Percentiles rank a stretch among this genome's conserved stretches.
Conservation (phyloP, 1,140 invertebrate species). For the Diachasma alloeum region DNA sequence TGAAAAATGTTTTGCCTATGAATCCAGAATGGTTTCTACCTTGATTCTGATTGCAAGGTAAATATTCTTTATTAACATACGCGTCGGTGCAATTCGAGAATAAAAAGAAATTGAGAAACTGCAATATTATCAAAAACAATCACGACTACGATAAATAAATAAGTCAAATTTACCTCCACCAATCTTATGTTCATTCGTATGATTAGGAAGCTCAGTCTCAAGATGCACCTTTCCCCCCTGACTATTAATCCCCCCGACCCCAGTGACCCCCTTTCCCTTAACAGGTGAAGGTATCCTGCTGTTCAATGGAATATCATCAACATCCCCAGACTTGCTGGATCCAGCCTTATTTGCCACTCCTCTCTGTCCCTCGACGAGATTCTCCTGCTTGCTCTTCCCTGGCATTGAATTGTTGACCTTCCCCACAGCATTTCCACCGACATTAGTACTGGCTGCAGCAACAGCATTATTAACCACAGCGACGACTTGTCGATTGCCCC, state of each 20-base stretch:
- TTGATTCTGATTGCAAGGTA: no score
- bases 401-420: slow-evolving; percentile 60
- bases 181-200: slow-evolving; percentile 63
- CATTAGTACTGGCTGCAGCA: no score
- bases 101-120: no score
- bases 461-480: slow-evolving; percentile 29
- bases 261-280: slow-evolving; percentile 53
- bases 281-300: slow-evolving; percentile 63
- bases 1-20: no score
- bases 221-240: slow-evolving; percentile 30
- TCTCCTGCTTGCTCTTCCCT: slow-evolving; percentile 60
- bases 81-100: no score
- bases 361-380: slow-evolving; percentile 43
- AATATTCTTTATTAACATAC: no score
- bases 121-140: no score
- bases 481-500: slow-evolving; percentile 58
- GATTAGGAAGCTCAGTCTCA: slow-evolving; percentile 57
- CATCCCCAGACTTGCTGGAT: slow-evolving; percentile 54
- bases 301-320: slow-evolving; percentile 62
- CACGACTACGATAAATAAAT: background rate
- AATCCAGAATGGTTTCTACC: no score
- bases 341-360: slow-evolving; percentile 48
- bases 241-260: slow-evolving; percentile 52
- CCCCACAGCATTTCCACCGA: slow-evolving; percentile 32
- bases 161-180: slow-evolving; percentile 55